Conservation (phyloP, 2,797 vertebrate species). For the Sarcoramphus papa region DNA sequence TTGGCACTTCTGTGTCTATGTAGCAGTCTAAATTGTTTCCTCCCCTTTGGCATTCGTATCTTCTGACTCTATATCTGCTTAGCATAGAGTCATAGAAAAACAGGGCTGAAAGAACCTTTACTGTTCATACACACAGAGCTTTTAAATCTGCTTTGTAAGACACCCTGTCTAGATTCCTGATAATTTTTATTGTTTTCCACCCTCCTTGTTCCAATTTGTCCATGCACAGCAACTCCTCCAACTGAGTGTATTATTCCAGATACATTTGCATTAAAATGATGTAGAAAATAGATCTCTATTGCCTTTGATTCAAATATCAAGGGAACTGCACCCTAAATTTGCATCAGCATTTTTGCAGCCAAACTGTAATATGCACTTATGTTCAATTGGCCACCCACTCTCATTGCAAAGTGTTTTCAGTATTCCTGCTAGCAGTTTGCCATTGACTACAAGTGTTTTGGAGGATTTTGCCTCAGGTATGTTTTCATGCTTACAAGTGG, state of each 20-base stretch:
- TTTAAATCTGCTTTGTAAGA: neutral
- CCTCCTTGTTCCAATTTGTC: neutral
- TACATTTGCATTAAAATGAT: slow-evolving; percentile 36
- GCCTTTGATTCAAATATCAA: slow-evolving; percentile 19
- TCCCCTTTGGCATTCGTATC: neutral
- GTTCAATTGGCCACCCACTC: slow-evolving; percentile 28
- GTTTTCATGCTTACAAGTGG: neutral
- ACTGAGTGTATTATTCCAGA: neutral
- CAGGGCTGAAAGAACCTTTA: neutral
- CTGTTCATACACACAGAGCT: neutral
- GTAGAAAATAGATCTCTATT: slow-evolving; percentile 25
- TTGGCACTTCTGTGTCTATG: neutral
- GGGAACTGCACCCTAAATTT: slow-evolving; percentile 38
- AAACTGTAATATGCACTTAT: slow-evolving; percentile 13
- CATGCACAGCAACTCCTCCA: neutral
- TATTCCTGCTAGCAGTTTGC: neutral
- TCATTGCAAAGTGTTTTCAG: neutral
- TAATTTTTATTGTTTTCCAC: neutral
- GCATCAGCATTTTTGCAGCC: slow-evolving; percentile 17
- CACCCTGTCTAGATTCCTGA: neutral
- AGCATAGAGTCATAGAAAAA: neutral
- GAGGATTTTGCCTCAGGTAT: slow-evolving; percentile 33
- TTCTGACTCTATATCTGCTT: neutral
- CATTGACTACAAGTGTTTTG: neutral
- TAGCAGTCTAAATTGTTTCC: neutral